These are phyloP conservation scores for Haliclona indistincta DNA, from an alignment of 37 sponge, comb jelly and placozoan species.

Conservation along the genomic window DNA sequence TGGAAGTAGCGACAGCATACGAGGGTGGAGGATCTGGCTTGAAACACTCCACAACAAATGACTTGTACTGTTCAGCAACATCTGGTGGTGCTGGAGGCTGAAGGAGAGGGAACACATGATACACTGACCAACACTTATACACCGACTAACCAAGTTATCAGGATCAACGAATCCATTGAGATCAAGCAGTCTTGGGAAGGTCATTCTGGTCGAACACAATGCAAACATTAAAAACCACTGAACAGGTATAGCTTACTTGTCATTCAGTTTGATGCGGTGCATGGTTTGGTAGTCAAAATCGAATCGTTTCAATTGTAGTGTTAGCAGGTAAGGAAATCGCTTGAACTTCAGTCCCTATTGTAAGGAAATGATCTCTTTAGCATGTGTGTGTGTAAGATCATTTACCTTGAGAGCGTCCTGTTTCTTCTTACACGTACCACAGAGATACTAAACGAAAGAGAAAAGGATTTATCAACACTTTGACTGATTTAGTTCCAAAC, in stretches of 20 bases:
- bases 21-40: slow-evolving; percentile 13
- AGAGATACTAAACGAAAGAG: slow-evolving; percentile 65
- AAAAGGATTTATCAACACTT: neutral
- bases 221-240: neutral
- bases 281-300: slow-evolving; percentile 91
- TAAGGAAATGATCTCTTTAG: neutral
- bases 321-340: slow-evolving; percentile 85
- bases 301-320: slow-evolving; percentile 92
- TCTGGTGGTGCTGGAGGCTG: slow-evolving; percentile 1
- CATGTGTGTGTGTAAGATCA: neutral
- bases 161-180: slow-evolving; percentile 65
- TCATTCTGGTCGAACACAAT: slow-evolving; percentile 51
- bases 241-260: slow-evolving; percentile 36
- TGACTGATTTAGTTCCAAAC: neutral
- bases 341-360: slow-evolving; percentile 89
- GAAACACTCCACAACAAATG: slow-evolving; percentile 44
- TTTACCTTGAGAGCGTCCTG: slow-evolving; percentile 95
- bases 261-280: slow-evolving; percentile 92
- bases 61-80: slow-evolving; percentile 1
- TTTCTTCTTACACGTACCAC: slow-evolving; percentile 84
- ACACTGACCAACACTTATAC: neutral
- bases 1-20: neutral
- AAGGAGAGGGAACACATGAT: neutral
- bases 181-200: slow-evolving; percentile 78
- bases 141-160: slow-evolving; percentile 14